Evolutionary conservation across 2,113 vertebrate genomes (phyloP), one percentile per base, ranked within the genome.

Genomic region (Burhinus bistriatus): DNA sequence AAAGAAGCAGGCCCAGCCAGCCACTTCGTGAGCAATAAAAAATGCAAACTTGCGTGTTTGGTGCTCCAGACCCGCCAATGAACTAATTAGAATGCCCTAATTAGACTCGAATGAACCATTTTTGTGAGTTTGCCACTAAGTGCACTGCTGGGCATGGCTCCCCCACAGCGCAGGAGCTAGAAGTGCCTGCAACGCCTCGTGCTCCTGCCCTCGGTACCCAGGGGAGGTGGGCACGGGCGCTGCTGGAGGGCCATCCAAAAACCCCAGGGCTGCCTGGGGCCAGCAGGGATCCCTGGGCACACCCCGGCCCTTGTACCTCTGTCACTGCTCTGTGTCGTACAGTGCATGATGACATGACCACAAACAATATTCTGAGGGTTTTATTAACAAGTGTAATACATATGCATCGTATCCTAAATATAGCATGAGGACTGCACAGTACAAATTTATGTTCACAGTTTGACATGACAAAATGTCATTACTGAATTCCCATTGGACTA

Each of bases 371-470:
- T 97, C 95, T 9, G 97, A 98, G 96, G 98, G 93, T 97, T 99
- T 99, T 99, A 99, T 99, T 99, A 98, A 98, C 98, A 98, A 98
- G 98, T 98, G 98, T 98, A 97, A 98, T 97, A 99, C 98, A 98
- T 97, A 98, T 2, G 85, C 95, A 93, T 90, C 96, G 95, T 96
- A 97, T 98, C 91, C 93, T 98, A 96, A 97, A 96, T 97, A 97
- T 97, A 98, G 96, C 94, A 98, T 96, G 97, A 98, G 96, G 95
- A 97, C 98, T 99, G 98, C 99, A 99, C 99, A 99, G 97, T 98
- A 99, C 98, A 98, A 98, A 98, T 98, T 97, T 98, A 94, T 96
- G 97, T 99, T 99, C 99, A 99, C 99, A 99, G 99, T 98, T 99
- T 98, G 97, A 99, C 97, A 99, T 98, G 98, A 99, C 98, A 99